Conservation (phyloP, 2,797 vertebrate species). For the Typhlichthys eigenmanni region DNA sequence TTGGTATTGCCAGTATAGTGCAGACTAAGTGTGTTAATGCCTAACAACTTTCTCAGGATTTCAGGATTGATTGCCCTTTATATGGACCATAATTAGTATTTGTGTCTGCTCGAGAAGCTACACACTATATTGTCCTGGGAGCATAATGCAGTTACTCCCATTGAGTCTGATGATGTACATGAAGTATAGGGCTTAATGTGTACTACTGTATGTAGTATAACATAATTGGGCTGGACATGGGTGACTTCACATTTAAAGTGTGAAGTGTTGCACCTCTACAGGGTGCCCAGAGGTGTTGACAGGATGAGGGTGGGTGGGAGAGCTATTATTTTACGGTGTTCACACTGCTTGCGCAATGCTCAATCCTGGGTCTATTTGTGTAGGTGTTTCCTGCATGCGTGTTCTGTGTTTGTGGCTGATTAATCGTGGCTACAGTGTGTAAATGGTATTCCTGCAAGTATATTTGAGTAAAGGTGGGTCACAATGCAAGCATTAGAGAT, state of each 20-base stretch:
- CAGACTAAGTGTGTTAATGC: slow-evolving; percentile 25
- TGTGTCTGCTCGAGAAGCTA: slow-evolving; percentile 9
- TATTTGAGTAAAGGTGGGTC: slow-evolving; percentile 15
- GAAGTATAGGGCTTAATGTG: slow-evolving; percentile 14
- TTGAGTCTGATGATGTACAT: neutral
- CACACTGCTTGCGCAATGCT: neutral
- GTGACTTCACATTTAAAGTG: slow-evolving; percentile 40
- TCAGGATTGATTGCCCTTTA: slow-evolving; percentile 47
- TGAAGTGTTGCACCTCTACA: slow-evolving; percentile 28
- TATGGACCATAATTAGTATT: slow-evolving; percentile 46
- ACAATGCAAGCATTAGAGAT: slow-evolving; percentile 19
- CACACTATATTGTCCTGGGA: neutral
- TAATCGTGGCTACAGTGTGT: slow-evolving; percentile 37
- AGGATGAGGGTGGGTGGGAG: neutral
- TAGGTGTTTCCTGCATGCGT: neutral
- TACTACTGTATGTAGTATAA: neutral
- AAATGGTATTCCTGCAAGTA: slow-evolving; percentile 40
- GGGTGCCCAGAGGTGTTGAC: slow-evolving; percentile 24
- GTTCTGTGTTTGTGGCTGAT: slow-evolving; percentile 13
- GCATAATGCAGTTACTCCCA: slow-evolving; percentile 15
- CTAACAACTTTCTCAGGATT: slow-evolving; percentile 35
- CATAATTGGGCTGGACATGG: slow-evolving; percentile 24
- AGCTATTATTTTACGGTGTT: slow-evolving; percentile 20
- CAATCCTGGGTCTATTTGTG: neutral
- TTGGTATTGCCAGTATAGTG: slow-evolving; percentile 9